Conservation (phyloP, 2,113 vertebrate species). For the Acanthisitta chloris region DNA sequence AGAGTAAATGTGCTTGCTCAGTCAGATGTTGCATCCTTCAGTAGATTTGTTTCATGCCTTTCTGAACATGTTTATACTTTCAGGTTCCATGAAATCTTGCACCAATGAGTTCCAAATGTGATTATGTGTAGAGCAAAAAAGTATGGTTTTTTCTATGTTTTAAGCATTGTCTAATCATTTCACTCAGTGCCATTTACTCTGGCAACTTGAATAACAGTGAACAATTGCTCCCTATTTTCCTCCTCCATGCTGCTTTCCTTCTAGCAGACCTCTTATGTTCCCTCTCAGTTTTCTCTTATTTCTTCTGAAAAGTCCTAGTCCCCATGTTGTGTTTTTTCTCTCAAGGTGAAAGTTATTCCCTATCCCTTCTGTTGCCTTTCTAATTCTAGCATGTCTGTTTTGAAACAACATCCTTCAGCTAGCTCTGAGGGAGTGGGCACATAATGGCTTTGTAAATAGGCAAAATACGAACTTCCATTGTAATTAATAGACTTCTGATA, state of each 20-base stretch:
- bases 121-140: not conserved
- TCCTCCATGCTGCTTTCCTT: not conserved
- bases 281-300: not conserved
- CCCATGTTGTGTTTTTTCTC: not conserved
- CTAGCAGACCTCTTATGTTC: not conserved
- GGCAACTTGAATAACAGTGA: not conserved
- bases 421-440: not conserved
- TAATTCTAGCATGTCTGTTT: not conserved
- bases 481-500: not conserved
- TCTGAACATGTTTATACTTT: not conserved
- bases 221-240: accelerated
- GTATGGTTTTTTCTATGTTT: not conserved
- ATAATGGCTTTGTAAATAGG: not conserved
- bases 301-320: not conserved
- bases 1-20: not conserved
- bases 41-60: not conserved
- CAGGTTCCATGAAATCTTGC: not conserved
- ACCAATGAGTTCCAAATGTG: not conserved
- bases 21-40: not conserved
- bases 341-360: not conserved
- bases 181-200: not conserved
- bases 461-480: not conserved
- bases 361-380: not conserved
- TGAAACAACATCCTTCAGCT: not conserved
- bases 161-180: not conserved